Conservation (phyloP, 2,113 vertebrate species). For the Athene cunicularia region DNA sequence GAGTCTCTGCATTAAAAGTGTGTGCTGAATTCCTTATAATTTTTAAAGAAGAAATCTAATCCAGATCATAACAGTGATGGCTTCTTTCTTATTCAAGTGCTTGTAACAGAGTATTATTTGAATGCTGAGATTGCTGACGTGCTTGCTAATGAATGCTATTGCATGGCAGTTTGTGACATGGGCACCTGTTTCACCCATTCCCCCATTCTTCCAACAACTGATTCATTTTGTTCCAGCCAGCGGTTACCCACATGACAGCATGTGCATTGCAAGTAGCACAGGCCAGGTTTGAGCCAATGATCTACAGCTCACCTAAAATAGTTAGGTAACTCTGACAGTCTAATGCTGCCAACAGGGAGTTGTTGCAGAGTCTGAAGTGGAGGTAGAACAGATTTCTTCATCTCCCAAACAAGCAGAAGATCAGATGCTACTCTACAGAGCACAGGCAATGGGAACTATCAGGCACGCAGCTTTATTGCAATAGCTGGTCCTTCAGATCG, state of each 20-base stretch:
- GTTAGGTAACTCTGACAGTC: neutral
- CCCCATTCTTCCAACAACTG: neutral
- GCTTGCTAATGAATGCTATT: neutral
- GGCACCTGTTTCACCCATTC: neutral
- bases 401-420: neutral
- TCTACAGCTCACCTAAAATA: neutral
- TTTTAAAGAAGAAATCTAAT: neutral
- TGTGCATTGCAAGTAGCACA: rapidly evolving
- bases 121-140: neutral
- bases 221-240: neutral
- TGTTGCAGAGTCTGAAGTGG: neutral
- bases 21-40: slow-evolving; percentile 22
- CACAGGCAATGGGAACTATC: neutral
- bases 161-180: rapidly evolving
- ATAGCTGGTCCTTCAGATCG: neutral
- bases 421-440: neutral
- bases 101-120: neutral
- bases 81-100: neutral
- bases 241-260: neutral
- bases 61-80: neutral
- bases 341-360: neutral
- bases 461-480: neutral
- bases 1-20: neutral
- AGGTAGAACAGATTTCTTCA: neutral
- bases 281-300: neutral